Evolutionary conservation across 2,113 vertebrate species (phyloP), one percentile per base, ranked within the genome.

Genomic region (Indri indri): DNA sequence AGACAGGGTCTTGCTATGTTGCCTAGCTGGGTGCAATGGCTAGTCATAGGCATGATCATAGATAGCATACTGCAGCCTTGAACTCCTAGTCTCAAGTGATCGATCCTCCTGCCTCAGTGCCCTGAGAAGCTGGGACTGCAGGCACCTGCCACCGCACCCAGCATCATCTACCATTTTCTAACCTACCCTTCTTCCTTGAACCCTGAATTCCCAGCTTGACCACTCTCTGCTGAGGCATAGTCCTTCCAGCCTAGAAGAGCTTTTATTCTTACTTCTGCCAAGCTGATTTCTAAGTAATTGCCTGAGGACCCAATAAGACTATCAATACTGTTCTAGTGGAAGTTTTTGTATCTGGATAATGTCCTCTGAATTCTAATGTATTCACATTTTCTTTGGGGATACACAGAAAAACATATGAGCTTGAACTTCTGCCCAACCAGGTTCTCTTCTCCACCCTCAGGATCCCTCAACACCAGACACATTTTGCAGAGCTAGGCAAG

Each of bases 311-410:
- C 42, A 47, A 8, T n/a, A 13, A 73, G 59, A 94, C 17, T 16
- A 79, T 14, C 14, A 5, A 83, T 8, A 77, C 12, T 27, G 1
- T 47, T 71, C 45, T 12, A 63, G 61, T 22, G 37, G 57, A 80
- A 40, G 42, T 27, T 66, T 57, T 20, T 86, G 10, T 37, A 25
- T 20, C 57, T 40, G 83, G 20, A 81, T 57, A 70, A 42, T 23
- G 14, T 47, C 52, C 59, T 92, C 85, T 37, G 66, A 80, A 90
- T 92, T 71, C 89, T 40, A 88, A 22, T n/a, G 16, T 14, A 86
- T 59, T 73, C 61, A 88, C 30, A 42, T 68, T 83, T 96, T 94
- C 70, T 92, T 76, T 91, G 50, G 47, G 54, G 42, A 80, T 66
- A 22, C 22, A 94, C 83, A 90, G 66, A 47, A 52, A 92, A 54